These are phyloP conservation scores for Drosophila mercatorum DNA, from an alignment of 2,888 invertebrate species.

Conservation along the genomic window DNA sequence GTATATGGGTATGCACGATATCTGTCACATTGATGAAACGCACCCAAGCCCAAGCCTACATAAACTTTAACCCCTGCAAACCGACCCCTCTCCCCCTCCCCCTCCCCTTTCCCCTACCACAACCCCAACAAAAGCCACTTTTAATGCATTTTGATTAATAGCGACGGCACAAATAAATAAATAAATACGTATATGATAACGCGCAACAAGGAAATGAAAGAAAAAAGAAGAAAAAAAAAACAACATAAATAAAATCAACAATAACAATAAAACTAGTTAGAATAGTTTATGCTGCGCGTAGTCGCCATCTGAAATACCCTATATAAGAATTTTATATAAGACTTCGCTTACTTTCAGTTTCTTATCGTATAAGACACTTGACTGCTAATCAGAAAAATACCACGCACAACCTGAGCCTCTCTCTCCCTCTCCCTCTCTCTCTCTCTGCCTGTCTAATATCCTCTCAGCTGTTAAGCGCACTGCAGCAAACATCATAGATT, in stretches of 20 bases:
- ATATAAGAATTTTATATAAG: background rate
- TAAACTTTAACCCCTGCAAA: background rate
- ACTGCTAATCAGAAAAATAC: background rate
- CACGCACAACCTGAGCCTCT: too few species aligned
- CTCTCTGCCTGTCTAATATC: background rate
- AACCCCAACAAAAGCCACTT: slow-evolving; percentile 35
- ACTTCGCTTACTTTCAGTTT: background rate
- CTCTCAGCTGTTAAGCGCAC: background rate
- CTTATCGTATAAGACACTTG: background rate
- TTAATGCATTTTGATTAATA: slow-evolving; percentile 70
- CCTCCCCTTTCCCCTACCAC: background rate
- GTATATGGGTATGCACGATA: slow-evolving; percentile 17
- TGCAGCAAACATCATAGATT: background rate
- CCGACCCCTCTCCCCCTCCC: background rate
- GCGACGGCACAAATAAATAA: slow-evolving; percentile 43
- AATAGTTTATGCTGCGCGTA: background rate
- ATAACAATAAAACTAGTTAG: slow-evolving; percentile 1
- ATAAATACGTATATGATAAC: slow-evolving; percentile 50
- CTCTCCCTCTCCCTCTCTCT: background rate
- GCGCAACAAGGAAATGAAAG: slow-evolving; percentile 39
- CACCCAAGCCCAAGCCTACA: slow-evolving; percentile 32
- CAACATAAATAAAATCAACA: slow-evolving; percentile 6
- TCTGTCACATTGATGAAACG: slow-evolving; percentile 66
- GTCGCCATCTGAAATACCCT: slow-evolving; percentile 15
- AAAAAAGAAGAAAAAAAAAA: background rate